These are phyloP conservation scores for Propithecus perrieri DNA, from an alignment of 2,797 vertebrate genomes.

Conservation along the genomic window DNA sequence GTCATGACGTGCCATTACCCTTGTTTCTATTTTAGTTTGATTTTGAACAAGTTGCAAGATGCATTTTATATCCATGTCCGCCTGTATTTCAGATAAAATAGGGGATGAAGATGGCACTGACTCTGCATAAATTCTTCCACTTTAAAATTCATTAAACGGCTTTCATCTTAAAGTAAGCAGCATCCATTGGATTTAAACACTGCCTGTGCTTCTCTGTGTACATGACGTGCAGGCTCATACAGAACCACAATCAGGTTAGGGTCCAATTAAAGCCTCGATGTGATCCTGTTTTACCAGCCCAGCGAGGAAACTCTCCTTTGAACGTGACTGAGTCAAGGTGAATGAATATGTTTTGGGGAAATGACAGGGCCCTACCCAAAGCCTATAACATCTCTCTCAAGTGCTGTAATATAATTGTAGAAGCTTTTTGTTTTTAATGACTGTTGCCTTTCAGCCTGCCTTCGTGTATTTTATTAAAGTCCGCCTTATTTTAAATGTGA, in stretches of 20 bases:
- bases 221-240: rapidly evolving
- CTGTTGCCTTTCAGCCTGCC: background rate
- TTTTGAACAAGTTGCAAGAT: background rate
- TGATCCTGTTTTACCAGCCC: background rate
- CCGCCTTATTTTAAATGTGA: background rate
- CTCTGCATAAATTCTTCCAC: background rate
- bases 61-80: background rate
- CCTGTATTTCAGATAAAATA: background rate
- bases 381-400: background rate
- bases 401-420: background rate
- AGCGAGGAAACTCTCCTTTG: background rate
- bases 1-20: background rate
- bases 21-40: background rate
- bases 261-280: background rate
- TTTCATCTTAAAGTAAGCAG: background rate
- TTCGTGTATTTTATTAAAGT: constrained; percentile 27
- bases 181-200: background rate
- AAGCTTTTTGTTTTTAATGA: background rate
- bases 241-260: rapidly evolving
- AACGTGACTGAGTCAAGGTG: background rate
- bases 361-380: background rate
- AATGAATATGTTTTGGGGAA: background rate
- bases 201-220: background rate
- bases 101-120: background rate
- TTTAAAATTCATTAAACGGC: background rate